These are phyloP conservation scores for Stichodactyla mertensii DNA, from an alignment of 64 coral and sea anemone species.

Conservation along the genomic window DNA sequence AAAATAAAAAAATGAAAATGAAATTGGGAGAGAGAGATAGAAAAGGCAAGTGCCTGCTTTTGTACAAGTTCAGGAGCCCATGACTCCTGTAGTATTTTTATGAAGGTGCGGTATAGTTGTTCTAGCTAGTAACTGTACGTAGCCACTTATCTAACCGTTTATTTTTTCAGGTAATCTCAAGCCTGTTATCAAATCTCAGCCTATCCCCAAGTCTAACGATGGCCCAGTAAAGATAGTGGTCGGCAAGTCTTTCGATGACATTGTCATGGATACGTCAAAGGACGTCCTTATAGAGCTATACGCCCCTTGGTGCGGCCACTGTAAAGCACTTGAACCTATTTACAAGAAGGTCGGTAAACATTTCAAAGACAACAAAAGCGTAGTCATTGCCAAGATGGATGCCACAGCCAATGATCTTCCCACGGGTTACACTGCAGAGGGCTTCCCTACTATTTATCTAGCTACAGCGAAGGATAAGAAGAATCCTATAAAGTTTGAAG, in stretches of 20 bases:
- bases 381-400: conserved; percentile 96
- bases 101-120: too few relatives aligned
- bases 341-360: conserved; percentile 94
- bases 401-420: conserved; percentile 85
- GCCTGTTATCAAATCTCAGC: conserved; percentile 84
- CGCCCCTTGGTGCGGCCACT: conserved; percentile 97
- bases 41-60: too few relatives aligned
- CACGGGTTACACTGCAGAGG: conserved; percentile 57
- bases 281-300: conserved; percentile 95
- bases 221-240: conserved; percentile 90
- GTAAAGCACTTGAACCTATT: conserved; percentile 72
- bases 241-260: conserved; percentile 84
- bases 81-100: too few relatives aligned
- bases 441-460: conserved; percentile 88
- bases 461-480: conserved; percentile 77
- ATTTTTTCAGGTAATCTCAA: conserved; percentile 67
- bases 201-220: conserved; percentile 76
- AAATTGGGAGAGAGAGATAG: too few relatives aligned
- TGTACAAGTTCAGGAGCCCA: too few relatives aligned
- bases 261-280: conserved; percentile 77
- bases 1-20: too few relatives aligned
- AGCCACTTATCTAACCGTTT: background rate
- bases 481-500: conserved; percentile 84
- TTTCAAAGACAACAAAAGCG: conserved; percentile 66
- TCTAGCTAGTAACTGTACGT: too few relatives aligned